A percentile compares a stretch with the other conserved stretches of the same genome.
Conservation (phyloP, 2,888 invertebrate genomes). For the Deilephila elpenor region DNA sequence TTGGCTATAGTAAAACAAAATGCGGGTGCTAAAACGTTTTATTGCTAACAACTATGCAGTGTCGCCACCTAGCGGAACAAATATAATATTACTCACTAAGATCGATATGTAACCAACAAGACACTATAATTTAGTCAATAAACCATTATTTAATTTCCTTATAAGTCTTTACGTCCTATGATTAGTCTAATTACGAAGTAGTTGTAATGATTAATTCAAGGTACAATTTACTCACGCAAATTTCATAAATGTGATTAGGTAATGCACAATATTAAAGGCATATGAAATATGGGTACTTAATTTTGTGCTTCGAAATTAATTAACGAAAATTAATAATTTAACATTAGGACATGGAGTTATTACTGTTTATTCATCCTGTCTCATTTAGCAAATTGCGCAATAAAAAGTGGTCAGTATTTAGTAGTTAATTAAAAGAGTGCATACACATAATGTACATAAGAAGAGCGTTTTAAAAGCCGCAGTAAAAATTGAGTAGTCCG, state of each 20-base stretch:
- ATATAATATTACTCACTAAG: neutral
- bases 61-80: neutral
- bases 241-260: constrained; percentile 2
- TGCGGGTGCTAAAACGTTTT: no score
- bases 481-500: no score
- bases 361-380: no score
- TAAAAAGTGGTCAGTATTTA: no score
- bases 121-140: neutral
- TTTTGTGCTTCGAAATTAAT: neutral
- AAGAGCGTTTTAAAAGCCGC: no score
- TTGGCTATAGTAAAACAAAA: no score
- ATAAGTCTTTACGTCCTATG: neutral
- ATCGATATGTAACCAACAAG: neutral
- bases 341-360: no score
- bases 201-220: neutral
- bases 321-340: neutral
- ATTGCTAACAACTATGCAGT: neutral
- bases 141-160: neutral
- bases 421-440: no score
- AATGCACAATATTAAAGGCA: neutral
- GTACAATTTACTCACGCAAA: neutral
- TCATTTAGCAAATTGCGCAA: no score
- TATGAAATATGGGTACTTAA: neutral
- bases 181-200: neutral
- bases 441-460: no score